A percentile compares a stretch with the other conserved stretches of the same genome.
Conservation (phyloP, 37 sponge, comb jelly and placozoan genomes). For the Hexactinellida sp. region DNA sequence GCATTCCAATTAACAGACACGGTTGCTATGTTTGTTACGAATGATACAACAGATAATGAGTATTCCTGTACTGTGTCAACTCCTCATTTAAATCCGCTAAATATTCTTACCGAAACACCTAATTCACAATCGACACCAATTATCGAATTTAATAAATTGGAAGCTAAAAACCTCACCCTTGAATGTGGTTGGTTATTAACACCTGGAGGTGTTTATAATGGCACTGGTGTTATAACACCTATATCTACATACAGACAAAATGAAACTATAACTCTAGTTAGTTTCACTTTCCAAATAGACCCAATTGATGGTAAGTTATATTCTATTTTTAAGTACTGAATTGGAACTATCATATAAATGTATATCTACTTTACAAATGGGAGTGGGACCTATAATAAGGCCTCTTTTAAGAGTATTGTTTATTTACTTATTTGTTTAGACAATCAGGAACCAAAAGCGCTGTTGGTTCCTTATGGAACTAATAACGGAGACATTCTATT, state of each 20-base stretch:
- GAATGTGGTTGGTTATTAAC: not conserved
- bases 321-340: too few relatives aligned
- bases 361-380: too few relatives aligned
- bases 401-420: too few relatives aligned
- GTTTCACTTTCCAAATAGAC: not conserved
- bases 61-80: not conserved
- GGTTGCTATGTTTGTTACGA: not conserved
- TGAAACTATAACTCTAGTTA: not conserved
- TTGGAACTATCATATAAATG: too few relatives aligned
- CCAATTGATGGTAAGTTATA: conserved; percentile 14
- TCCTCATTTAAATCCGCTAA: not conserved
- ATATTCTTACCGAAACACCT: not conserved
- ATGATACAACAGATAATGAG: not conserved
- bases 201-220: not conserved
- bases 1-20: not conserved
- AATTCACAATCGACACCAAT: not conserved
- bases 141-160: not conserved
- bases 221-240: not conserved
- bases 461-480: not conserved
- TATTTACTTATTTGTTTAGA: not conserved
- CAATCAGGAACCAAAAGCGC: not conserved
- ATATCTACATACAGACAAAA: not conserved
- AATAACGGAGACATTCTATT: not conserved
- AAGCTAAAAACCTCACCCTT: not conserved
- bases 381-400: too few relatives aligned